Conservation (phyloP, 2,888 invertebrate genomes). For the Abrostola tripartita region DNA sequence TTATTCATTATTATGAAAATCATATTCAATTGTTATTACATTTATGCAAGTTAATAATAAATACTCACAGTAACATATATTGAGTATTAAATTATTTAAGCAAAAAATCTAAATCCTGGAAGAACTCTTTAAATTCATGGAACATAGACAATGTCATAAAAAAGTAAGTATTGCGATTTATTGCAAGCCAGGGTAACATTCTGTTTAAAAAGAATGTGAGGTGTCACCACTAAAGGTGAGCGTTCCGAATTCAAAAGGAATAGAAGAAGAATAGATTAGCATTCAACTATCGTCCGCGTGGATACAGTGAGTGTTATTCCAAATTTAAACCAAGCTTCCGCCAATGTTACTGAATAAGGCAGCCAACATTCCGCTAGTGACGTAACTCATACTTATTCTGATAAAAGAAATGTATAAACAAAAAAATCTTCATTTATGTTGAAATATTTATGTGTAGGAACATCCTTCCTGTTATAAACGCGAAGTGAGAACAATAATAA, state of each 20-base stretch:
- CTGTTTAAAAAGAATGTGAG: too few species aligned
- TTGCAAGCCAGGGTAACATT: too few species aligned
- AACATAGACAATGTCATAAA: too few species aligned
- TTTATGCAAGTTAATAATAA: too few species aligned
- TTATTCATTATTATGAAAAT: too few species aligned
- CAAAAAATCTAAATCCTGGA: too few species aligned
- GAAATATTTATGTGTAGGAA: neutral
- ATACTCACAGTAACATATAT: too few species aligned
- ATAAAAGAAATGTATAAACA: conserved; percentile 9
- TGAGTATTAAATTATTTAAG: too few species aligned
- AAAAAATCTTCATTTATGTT: neutral
- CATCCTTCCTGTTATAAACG: neutral
- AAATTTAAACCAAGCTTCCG: conserved; percentile 76
- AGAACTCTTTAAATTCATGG: too few species aligned
- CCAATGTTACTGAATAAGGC: conserved; percentile 65
- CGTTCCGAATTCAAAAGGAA: conserved; percentile 58
- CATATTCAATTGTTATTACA: too few species aligned
- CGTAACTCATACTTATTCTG: conserved; percentile 35
- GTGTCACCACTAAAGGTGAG: conserved; percentile 55
- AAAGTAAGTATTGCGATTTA: too few species aligned
- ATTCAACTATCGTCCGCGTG: conserved; percentile 68
- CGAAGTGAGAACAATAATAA: neutral
- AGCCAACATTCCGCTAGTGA: conserved; percentile 56
- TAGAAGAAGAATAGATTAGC: conserved; percentile 63
- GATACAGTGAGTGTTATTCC: conserved; percentile 72